A percentile compares a stretch with the other conserved stretches of the same genome.
phyloP scores from a whole-genome alignment of 92 coral and sea anemone species.

The Pocillopora grandis region DNA sequence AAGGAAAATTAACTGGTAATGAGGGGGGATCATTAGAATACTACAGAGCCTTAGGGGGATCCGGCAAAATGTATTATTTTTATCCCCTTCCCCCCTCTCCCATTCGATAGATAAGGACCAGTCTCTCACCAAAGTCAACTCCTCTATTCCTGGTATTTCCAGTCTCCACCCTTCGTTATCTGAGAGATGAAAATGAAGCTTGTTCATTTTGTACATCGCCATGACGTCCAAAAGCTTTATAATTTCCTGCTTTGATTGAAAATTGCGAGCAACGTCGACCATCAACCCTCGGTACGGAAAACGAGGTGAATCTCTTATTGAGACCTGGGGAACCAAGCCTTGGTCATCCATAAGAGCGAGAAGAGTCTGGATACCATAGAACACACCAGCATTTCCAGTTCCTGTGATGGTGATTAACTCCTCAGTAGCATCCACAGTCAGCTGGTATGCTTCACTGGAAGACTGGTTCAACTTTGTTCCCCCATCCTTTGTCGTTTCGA shows the following conservation, averaged over 20 bases:
- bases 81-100: too few relatives aligned
- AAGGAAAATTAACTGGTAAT: too few relatives aligned
- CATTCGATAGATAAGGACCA: too few relatives aligned
- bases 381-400: conserved; percentile 58
- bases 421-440: conserved; percentile 40
- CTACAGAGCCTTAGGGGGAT: too few relatives aligned
- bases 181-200: conserved; percentile 77
- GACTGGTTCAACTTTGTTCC: conserved; percentile 2
- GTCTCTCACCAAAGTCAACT: conserved; percentile 64
- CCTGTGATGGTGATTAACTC: conserved; percentile 59
- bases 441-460: conserved; percentile 70
- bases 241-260: conserved; percentile 72
- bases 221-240: conserved; percentile 61
- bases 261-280: conserved; percentile 87
- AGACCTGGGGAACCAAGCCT: conserved; percentile 60
- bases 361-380: conserved; percentile 88
- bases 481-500: not conserved
- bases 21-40: too few relatives aligned
- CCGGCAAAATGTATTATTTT: too few relatives aligned
- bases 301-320: conserved; percentile 73
- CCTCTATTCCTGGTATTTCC: conserved; percentile 82
- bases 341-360: conserved; percentile 52
- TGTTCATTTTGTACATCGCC: conserved; percentile 83
- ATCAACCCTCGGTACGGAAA: conserved; percentile 87
- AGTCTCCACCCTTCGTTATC: conserved; percentile 92